Conservation (phyloP, 2,113 vertebrate species). For the Syngnathus typhle region DNA sequence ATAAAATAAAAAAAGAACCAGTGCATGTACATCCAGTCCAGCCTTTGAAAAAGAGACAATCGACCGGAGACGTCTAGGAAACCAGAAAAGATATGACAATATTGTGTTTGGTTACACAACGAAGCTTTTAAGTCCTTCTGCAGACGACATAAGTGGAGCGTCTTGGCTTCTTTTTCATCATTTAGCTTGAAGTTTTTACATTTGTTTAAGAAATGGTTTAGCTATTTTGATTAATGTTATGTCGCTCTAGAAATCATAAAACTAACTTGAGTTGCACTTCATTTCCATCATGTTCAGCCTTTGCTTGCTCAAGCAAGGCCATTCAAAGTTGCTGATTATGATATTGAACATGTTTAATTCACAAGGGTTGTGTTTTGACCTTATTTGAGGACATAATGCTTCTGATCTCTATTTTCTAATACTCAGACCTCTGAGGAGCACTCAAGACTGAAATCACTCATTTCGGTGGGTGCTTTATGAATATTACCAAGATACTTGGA, state of each 20-base stretch:
- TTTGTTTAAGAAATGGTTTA: neutral
- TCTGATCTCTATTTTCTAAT: constrained; percentile 64
- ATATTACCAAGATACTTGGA: constrained; percentile 20
- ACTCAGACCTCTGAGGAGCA: constrained; percentile 57
- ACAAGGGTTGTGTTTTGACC: constrained; percentile 23
- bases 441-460: constrained; percentile 59
- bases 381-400: constrained; percentile 52
- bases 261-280: neutral
- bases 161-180: neutral
- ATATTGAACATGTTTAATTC: neutral
- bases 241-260: neutral
- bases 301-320: neutral
- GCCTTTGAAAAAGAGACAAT: constrained; percentile 47
- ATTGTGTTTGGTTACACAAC: neutral
- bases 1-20: neutral
- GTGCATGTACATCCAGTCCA: constrained; percentile 60
- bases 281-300: neutral
- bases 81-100: constrained; percentile 39
- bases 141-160: neutral
- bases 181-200: neutral
- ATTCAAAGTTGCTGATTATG: neutral
- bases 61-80: constrained; percentile 39
- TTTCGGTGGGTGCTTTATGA: neutral
- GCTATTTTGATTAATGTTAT: neutral
- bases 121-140: neutral